Evolutionary conservation across 2,888 invertebrate genomes (phyloP), one percentile per base, ranked within the genome.

Genomic region (Parthenolecanium corni): DNA sequence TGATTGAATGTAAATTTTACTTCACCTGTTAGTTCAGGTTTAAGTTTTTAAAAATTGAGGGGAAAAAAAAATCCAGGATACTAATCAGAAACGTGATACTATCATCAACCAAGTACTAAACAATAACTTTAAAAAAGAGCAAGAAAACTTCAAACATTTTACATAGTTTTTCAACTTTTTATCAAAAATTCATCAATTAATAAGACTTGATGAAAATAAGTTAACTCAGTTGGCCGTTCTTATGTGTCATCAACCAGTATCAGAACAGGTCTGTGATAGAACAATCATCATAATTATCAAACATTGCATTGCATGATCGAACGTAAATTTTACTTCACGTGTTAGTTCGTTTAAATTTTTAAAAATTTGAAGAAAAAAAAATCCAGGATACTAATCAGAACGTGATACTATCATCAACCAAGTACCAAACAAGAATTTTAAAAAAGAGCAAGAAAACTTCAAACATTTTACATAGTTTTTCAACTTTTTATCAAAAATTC

Each of bases 261-360:
- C 73, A 71, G 73, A 70, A 73, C 72, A 73, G 72, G 72, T 73
- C 73, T 73, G 72, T 72, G 71, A 70, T 25, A 9, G 25, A 57
- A 57, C 57, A 57, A 57, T 57, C 57, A 57, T 73, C 72, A 73
- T 56, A 5, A 25, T 24, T 25, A 54, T 2, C 9, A 51, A 51
- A 2, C 14, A 47, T 47, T 18, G n/a, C n/a, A n/a, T n/a, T n/a
- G n/a, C n/a, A n/a, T n/a, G n/a, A n/a, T n/a, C n/a, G n/a, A n/a
- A n/a, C n/a, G n/a, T n/a, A n/a, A n/a, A n/a, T n/a, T n/a, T n/a
- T n/a, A n/a, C n/a, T n/a, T n/a, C n/a, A n/a, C n/a, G n/a, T n/a
- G n/a, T n/a, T n/a, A n/a, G n/a, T n/a, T n/a, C n/a, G n/a, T n/a
- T n/a, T n/a, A n/a, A n/a, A n/a, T n/a, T n/a, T n/a, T n/a, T n/a